Conservation (phyloP, 2,113 vertebrate genomes). For the Desmodus rotundus region DNA sequence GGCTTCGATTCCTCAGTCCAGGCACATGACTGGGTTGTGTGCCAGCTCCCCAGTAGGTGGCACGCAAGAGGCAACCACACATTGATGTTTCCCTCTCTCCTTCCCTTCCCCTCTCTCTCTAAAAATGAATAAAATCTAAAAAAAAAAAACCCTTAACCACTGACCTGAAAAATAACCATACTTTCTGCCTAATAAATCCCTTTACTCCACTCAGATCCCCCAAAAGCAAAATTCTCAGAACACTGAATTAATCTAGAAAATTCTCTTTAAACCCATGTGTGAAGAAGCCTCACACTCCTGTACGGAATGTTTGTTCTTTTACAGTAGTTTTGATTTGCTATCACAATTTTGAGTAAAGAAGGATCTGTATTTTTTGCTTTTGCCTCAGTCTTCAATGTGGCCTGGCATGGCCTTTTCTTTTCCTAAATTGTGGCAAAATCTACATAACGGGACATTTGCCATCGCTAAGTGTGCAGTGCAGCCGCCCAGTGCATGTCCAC, state of each 20-base stretch:
- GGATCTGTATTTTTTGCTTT: neutral
- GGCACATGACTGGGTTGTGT: too few species aligned
- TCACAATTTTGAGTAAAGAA: neutral
- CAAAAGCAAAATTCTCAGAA: neutral
- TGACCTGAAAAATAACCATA: neutral
- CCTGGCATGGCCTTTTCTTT: too few species aligned
- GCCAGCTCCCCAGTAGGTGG: too few species aligned
- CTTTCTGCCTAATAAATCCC: neutral
- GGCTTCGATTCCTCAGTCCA: too few species aligned
- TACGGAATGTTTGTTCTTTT: neutral
- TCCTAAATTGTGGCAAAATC: neutral
- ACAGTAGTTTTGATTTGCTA: neutral
- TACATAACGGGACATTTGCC: neutral
- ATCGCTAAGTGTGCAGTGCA: too few species aligned
- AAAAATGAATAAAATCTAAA: too few species aligned
- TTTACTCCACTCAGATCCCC: neutral
- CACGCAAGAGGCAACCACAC: too few species aligned
- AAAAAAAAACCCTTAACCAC: neutral
- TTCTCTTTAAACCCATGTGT: neutral
- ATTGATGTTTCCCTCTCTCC: too few species aligned
- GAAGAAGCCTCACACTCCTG: neutral
- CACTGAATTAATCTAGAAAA: neutral
- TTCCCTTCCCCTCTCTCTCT: too few species aligned
- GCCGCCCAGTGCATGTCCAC: rapidly evolving
- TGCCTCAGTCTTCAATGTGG: neutral